Evolutionary conservation across 2,113 vertebrate genomes (phyloP).

Genomic region (Xyrauchen texanus): DNA sequence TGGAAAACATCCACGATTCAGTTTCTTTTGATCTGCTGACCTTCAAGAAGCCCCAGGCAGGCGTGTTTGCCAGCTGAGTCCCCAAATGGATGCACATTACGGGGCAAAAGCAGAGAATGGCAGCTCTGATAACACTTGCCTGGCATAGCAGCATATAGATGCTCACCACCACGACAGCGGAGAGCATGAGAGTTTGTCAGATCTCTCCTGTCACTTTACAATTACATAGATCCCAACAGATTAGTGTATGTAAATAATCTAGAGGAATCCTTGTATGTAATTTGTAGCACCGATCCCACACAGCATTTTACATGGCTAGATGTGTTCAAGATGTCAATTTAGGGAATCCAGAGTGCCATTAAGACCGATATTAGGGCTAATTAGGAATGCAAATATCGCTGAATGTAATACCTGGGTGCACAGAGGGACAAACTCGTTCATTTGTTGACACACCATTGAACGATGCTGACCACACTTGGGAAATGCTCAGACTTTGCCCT

Average conservation of each 20-base stretch:
- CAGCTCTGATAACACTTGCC: constrained; percentile 15
- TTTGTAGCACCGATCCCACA: constrained; percentile 11
- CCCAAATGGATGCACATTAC: constrained; percentile 14
- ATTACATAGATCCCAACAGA: constrained; percentile 27
- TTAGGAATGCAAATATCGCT: constrained; percentile 43
- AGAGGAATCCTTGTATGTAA: background rate
- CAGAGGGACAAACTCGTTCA: constrained; percentile 37
- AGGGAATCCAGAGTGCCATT: constrained; percentile 9
- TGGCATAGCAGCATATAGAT: constrained; percentile 3
- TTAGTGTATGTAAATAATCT: constrained; percentile 32
- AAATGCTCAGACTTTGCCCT: background rate
- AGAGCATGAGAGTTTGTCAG: constrained; percentile 24
- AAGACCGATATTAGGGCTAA: constrained; percentile 43
- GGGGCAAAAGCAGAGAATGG: background rate
- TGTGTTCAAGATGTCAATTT: constrained; percentile 15
- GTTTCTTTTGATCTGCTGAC: constrained; percentile 46
- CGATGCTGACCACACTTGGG: background rate
- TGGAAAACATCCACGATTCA: constrained; percentile 38
- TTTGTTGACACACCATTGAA: constrained; percentile 18
- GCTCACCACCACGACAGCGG: background rate
- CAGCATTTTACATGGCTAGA: constrained; percentile 25
- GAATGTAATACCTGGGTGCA: constrained; percentile 23
- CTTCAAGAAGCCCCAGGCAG: constrained; percentile 23
- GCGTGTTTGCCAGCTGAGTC: constrained; percentile 32
- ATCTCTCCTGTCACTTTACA: constrained; percentile 23